phyloP scores from a whole-genome alignment of 2,113 vertebrate genomes.

The Passer domesticus region DNA sequence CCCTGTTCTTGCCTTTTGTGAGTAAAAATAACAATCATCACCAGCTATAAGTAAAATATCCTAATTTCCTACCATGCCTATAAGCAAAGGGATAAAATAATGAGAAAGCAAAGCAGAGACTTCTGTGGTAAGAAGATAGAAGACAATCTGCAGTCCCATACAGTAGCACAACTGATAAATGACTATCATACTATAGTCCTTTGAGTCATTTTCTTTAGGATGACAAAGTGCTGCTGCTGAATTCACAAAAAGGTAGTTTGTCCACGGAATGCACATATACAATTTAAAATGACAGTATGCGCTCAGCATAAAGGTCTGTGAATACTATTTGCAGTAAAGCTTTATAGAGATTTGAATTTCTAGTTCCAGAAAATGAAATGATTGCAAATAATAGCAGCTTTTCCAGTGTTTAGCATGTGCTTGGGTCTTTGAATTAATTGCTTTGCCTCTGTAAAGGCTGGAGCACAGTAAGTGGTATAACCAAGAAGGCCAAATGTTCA shows the following conservation, averaged over 20 bases:
- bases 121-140: constrained; percentile 47
- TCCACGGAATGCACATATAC: background rate
- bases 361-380: constrained; percentile 17
- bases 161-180: constrained; percentile 31
- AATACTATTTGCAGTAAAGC: background rate
- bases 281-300: background rate
- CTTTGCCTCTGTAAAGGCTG: constrained; percentile 11
- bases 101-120: constrained; percentile 26
- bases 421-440: constrained; percentile 29
- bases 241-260: constrained; percentile 33
- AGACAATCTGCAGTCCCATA: background rate
- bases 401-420: background rate
- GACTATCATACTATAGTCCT: background rate
- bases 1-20: background rate
- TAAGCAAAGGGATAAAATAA: constrained; percentile 41
- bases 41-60: constrained; percentile 30
- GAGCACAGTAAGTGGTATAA: background rate
- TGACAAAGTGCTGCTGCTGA: constrained; percentile 18
- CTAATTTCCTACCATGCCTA: constrained; percentile 39
- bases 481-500: background rate
- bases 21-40: constrained; percentile 43
- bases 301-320: background rate
- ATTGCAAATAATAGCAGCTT: constrained; percentile 45
- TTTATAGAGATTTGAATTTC: constrained; percentile 35
- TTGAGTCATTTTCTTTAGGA: constrained; percentile 35